Evolutionary conservation across 2,113 vertebrate genomes (phyloP), one percentile per base, ranked within the genome.

Genomic region (Ardeotis arabs): DNA sequence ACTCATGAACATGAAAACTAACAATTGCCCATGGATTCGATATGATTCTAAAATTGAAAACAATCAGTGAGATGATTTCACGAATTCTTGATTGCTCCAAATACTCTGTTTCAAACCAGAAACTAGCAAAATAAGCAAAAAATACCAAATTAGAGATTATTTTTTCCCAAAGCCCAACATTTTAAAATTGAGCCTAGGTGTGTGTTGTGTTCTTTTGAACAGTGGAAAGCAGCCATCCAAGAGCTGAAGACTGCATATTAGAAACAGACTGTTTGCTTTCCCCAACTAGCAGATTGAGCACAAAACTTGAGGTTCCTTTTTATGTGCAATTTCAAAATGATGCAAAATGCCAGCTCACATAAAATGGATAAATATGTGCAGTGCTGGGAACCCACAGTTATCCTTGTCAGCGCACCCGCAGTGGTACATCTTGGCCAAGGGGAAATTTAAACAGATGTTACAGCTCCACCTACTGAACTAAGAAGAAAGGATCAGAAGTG

Each of bases 391-490:
- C n/a, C 1, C 3, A 25, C 68, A 60, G 28, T 83, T 70, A 16
- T 6, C 18, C 15, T 73, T 28, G 8, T 27, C 59, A 35, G 50
- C 11, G 41, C 31, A 66, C 6, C 41, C 3, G 0, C 50, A 56
- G 2, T 14, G 39, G 17, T 78, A 14, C 12, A 7, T 28, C 33
- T 64, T 60, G 35, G 56, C n/a, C 15, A n/a, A 75, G 17, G 31
- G 5, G 90, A 90, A 92, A 72, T 64, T 75, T 76, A 55, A 77
- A 64, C 8, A 49, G 81, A 83, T 87, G 35, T 78, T 82, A 81
- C 66, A 89, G 49, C 88, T 96, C 83, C 86, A 87, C 39, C 90
- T 93, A 58, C 86, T 87, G 92, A 96, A 64, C 14, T 19, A 68
- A 75, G 35, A 44, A 68, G 75, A 80, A 86, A 75, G 63, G 4